Percentiles rank a stretch among this genome's conserved stretches.
phyloP scores from a whole-genome alignment of 2,888 invertebrate species.

The Limnephilus lunatus region DNA sequence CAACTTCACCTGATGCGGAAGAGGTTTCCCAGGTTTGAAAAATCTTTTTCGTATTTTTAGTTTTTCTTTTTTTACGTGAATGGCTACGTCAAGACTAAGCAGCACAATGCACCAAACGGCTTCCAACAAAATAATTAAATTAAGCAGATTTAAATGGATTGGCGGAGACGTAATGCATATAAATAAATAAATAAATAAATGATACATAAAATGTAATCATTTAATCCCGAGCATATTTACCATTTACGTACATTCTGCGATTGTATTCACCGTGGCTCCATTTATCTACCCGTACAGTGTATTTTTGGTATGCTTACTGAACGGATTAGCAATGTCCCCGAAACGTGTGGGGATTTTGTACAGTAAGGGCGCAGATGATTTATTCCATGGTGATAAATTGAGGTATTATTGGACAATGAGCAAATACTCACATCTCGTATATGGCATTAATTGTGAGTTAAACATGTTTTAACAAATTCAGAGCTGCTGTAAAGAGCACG shows the following conservation, averaged over 20 bases:
- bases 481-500: background rate
- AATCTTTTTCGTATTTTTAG: too few species aligned
- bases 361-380: background rate
- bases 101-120: too few species aligned
- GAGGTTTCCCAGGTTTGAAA: constrained; percentile 77
- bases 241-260: background rate
- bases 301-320: background rate
- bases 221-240: background rate
- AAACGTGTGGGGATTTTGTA: background rate
- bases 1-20: constrained; percentile 84
- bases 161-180: too few species aligned
- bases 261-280: background rate
- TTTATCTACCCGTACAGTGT: background rate
- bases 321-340: background rate
- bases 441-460: background rate
- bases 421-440: background rate
- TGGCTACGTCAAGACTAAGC: too few species aligned
- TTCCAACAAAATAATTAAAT: too few species aligned
- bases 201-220: too few species aligned
- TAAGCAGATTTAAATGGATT: too few species aligned
- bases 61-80: too few species aligned
- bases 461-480: background rate
- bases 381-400: background rate
- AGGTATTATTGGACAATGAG: background rate
- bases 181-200: too few species aligned